Percentiles rank a stretch among this genome's conserved stretches.
Evolutionary conservation across 2,888 invertebrate genomes (phyloP).

Genomic region (Agonopterix subpropinquella): DNA sequence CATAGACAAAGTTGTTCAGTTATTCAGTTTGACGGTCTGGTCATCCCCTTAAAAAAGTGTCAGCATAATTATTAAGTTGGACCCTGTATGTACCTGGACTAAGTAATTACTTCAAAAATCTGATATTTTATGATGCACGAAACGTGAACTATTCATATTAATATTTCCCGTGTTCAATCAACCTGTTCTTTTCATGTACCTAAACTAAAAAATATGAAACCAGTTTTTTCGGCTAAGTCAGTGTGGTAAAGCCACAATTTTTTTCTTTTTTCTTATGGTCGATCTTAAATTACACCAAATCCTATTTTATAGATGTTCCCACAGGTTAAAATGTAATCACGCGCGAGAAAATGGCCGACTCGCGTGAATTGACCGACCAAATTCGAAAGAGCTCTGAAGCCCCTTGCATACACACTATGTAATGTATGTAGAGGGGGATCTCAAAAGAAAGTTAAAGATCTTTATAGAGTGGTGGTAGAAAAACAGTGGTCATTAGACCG

Average conservation of each 20-base stretch:
- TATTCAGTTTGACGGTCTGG: no score
- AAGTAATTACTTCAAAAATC: no score
- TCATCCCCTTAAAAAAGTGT: no score
- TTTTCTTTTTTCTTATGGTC: background rate
- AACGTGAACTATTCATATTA: no score
- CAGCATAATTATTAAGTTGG: no score
- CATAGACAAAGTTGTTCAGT: no score
- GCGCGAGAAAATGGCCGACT: slow-evolving; percentile 38
- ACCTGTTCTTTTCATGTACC: no score
- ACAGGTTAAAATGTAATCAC: slow-evolving; percentile 29
- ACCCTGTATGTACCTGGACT: no score
- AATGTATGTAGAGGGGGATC: slow-evolving; percentile 2
- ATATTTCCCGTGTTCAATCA: no score
- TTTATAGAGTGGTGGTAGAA: slow-evolving; percentile 21
- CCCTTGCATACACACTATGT: slow-evolving; percentile 7
- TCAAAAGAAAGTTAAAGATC: slow-evolving; percentile 13
- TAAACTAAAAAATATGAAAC: background rate
- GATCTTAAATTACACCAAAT: slow-evolving; percentile 9
- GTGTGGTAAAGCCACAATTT: background rate
- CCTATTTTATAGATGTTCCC: slow-evolving; percentile 12
- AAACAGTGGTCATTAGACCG: slow-evolving; percentile 51
- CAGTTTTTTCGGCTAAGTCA: background rate
- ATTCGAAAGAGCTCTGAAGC: slow-evolving; percentile 17
- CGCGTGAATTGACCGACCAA: slow-evolving; percentile 32
- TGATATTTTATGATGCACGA: no score